phyloP scores from a whole-genome alignment of 2,113 vertebrate species.

The Stomatorhinus ivindoensis region DNA sequence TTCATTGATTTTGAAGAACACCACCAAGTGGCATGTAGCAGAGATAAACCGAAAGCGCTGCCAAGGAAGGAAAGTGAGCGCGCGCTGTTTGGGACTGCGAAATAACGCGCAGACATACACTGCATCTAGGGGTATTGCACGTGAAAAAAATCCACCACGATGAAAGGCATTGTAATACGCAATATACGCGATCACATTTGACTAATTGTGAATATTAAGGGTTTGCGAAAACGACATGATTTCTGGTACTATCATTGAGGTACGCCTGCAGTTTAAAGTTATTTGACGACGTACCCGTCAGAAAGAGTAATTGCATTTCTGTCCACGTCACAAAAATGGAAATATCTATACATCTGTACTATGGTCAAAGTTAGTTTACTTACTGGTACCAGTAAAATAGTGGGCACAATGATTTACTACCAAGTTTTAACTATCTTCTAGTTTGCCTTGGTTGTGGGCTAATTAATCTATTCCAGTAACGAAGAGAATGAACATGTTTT shows the following conservation, averaged over 20 bases:
- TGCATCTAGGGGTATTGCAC: neutral
- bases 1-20: slow-evolving; percentile 45
- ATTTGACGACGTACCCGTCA: neutral
- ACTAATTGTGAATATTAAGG: neutral
- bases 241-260: neutral
- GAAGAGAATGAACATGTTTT: neutral
- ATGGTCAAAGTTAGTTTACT: neutral
- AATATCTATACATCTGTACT: neutral
- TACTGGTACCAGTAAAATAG: neutral
- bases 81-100: neutral
- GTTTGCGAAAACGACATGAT: neutral
- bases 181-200: neutral
- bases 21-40: slow-evolving; percentile 62
- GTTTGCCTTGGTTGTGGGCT: neutral
- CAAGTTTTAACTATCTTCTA: neutral
- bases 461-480: neutral
- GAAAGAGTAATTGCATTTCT: neutral
- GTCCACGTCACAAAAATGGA: neutral
- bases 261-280: neutral
- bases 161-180: neutral
- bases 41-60: slow-evolving; percentile 48
- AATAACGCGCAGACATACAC: neutral
- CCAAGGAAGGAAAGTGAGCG: neutral
- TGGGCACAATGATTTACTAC: neutral
- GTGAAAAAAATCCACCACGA: neutral